phyloP scores from a whole-genome alignment of 2,888 invertebrate species.

The Brassicogethes aeneus region DNA sequence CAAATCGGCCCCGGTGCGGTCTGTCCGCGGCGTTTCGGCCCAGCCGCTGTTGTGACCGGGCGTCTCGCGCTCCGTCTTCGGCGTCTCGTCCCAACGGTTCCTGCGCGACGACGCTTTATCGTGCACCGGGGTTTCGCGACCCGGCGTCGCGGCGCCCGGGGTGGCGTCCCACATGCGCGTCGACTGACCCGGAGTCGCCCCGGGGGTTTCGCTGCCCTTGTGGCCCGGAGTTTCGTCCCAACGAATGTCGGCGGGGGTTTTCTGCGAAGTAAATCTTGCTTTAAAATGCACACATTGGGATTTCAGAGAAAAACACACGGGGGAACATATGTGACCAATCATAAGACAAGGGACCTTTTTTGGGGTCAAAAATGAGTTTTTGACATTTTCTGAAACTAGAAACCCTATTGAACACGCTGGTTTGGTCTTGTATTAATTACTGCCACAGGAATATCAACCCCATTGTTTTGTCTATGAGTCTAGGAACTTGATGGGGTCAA shows the following conservation, averaged over 20 bases:
- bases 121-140: slow-evolving; percentile 75
- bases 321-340: too few relatives aligned
- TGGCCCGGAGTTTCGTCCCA: slow-evolving; percentile 97
- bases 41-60: slow-evolving; percentile 92
- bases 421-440: too few relatives aligned
- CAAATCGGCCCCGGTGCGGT: slow-evolving; percentile 56
- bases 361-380: too few relatives aligned
- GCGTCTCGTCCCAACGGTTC: slow-evolving; percentile 99
- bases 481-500: too few relatives aligned
- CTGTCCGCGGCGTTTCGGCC: slow-evolving; percentile 98
- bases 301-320: too few relatives aligned
- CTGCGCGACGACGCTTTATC: slow-evolving; percentile 65
- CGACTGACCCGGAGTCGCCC: slow-evolving; percentile 83
- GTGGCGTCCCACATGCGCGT: slow-evolving; percentile 96
- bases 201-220: slow-evolving; percentile 70
- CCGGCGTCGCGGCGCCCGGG: slow-evolving; percentile 84
- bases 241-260: slow-evolving; percentile 67
- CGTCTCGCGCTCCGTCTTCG: slow-evolving; percentile 94
- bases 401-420: too few relatives aligned
- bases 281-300: too few relatives aligned
- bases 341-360: too few relatives aligned
- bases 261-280: slow-evolving; percentile 42
- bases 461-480: too few relatives aligned
- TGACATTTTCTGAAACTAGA: too few relatives aligned
- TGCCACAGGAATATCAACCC: too few relatives aligned